Percentiles rank a stretch among this genome's conserved stretches.
Conservation (phyloP, 2,113 vertebrate species). For the Circaetus gallicus region DNA sequence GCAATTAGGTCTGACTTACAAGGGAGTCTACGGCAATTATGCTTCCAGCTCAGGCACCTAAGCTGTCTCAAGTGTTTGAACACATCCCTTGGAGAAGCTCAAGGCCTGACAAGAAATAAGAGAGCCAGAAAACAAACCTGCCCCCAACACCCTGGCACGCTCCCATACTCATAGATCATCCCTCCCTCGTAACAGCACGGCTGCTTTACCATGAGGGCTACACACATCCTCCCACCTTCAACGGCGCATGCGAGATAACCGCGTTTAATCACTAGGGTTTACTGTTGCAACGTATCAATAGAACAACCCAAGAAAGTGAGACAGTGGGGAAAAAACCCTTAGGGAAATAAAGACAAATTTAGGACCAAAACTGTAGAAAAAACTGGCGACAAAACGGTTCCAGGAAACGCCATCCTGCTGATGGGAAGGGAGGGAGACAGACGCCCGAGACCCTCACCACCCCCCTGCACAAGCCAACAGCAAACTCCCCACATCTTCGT, state of each 20-base stretch:
- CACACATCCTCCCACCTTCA: not conserved
- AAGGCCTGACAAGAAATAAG: not conserved
- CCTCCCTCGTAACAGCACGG: not conserved
- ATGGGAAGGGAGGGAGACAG: not conserved
- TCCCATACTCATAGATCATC: not conserved
- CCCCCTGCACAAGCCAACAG: not conserved
- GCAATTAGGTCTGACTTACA: not conserved
- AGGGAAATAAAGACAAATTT: not conserved
- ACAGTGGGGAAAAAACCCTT: not conserved
- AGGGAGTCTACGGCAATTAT: not conserved
- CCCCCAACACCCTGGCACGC: not conserved
- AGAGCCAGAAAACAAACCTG: not conserved
- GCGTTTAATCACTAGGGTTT: not conserved
- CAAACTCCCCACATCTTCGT: not conserved
- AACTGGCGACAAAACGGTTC: not conserved
- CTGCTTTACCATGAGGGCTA: not conserved
- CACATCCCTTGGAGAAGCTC: not conserved
- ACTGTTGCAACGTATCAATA: not conserved
- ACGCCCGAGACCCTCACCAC: too few relatives aligned
- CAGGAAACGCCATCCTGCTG: not conserved
- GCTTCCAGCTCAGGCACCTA: not conserved
- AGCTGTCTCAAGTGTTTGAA: not conserved
- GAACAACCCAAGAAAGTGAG: not conserved
- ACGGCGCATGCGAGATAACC: not conserved
- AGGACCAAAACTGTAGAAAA: not conserved